Evolutionary conservation across 2,888 invertebrate genomes (phyloP).

Genomic region (Stenodera caucasica): DNA sequence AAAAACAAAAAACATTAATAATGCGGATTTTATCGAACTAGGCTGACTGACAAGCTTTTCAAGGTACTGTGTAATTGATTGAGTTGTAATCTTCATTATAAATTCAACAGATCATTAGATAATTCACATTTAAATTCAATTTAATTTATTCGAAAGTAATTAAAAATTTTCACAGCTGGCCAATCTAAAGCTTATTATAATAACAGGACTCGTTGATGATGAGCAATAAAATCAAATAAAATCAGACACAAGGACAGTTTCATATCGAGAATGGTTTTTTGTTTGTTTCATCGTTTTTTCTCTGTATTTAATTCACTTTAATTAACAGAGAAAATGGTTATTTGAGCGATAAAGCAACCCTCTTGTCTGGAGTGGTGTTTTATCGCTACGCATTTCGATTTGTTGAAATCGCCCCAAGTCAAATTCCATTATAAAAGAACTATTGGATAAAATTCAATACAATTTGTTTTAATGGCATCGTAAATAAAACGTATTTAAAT

Average conservation of each 20-base stretch:
- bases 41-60: neutral
- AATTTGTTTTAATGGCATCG: conserved; percentile 4
- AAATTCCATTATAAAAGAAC: neutral
- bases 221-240: neutral
- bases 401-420: neutral
- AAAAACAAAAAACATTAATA: neutral
- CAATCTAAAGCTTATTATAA: neutral
- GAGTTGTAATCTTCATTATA: neutral
- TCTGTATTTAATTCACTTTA: no score
- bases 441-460: conserved; percentile 1
- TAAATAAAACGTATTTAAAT: neutral
- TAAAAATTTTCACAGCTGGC: neutral
- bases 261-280: no score
- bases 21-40: conserved; percentile 1
- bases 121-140: neutral
- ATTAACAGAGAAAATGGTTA: neutral
- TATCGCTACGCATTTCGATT: neutral
- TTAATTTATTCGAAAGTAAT: neutral
- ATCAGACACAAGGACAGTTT: no score
- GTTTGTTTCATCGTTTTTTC: no score
- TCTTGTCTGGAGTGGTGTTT: neutral
- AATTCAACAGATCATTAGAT: neutral
- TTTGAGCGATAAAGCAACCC: neutral
- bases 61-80: neutral
- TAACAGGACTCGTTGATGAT: neutral